Evolutionary conservation across 1,140 invertebrate genomes (phyloP).

Genomic region (Zaprionus davidi): DNA sequence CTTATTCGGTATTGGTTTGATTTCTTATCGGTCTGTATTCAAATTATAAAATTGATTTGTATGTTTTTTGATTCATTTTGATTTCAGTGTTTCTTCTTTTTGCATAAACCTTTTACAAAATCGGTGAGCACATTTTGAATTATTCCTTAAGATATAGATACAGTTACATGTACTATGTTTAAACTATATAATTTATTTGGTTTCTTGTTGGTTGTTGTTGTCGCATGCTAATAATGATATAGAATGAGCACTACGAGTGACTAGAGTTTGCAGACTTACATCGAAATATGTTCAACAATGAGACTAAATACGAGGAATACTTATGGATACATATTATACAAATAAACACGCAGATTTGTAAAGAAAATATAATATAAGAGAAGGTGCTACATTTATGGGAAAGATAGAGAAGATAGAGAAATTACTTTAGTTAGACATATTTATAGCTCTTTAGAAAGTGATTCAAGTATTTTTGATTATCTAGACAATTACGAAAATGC

Average conservation of each 20-base stretch:
- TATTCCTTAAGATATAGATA: conserved; percentile 32
- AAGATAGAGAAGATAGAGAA: not conserved
- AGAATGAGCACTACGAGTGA: conserved; percentile 29
- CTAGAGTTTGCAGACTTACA: conserved; percentile 40
- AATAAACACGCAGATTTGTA: not conserved
- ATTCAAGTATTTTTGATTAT: conserved; percentile 6
- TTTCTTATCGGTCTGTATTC: conserved; percentile 31
- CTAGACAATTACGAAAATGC: not conserved
- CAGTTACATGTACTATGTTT: conserved; percentile 4
- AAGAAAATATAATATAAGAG: not conserved
- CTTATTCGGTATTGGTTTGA: conserved; percentile 19
- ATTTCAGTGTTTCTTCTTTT: conserved; percentile 23
- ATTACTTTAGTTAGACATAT: not conserved
- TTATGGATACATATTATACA: conserved; percentile 15
- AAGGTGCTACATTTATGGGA: not conserved
- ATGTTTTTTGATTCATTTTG: conserved; percentile 36
- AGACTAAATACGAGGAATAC: conserved; percentile 9
- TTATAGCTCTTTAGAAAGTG: not conserved
- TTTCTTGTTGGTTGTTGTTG: conserved; percentile 24
- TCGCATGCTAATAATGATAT: conserved; percentile 7
- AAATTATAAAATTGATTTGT: conserved; percentile 36
- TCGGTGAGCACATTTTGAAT: conserved; percentile 74
- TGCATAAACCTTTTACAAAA: conserved; percentile 58
- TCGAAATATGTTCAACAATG: conserved; percentile 1
- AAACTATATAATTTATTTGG: conserved; percentile 31